Evolutionary conservation across 1,140 invertebrate genomes (phyloP).

Genomic region (Lamellibrachia luymesi): DNA sequence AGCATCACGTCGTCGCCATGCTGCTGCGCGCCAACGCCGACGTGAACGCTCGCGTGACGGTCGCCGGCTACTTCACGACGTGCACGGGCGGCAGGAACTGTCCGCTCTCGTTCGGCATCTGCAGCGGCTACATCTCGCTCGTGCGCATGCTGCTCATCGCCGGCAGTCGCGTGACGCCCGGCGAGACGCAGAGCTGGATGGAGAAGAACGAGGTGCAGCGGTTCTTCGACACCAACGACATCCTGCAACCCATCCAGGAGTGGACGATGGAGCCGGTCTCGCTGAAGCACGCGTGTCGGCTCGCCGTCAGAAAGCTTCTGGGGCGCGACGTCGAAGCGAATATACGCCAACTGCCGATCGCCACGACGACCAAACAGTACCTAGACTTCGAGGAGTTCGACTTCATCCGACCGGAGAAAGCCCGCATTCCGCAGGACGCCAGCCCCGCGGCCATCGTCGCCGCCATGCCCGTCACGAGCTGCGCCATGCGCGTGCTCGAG

Average conservation of each 20-base stretch:
- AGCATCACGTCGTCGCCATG: slow-evolving; percentile 3
- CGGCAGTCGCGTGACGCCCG: background rate
- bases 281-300: slow-evolving; percentile 10
- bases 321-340: background rate
- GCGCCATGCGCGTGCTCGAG: slow-evolving; percentile 5
- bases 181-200: slow-evolving; percentile 9
- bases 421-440: background rate
- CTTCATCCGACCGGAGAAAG: slow-evolving; percentile 9
- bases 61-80: slow-evolving; percentile 24
- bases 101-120: slow-evolving; percentile 23
- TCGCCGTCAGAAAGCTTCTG: background rate
- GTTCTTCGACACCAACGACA: slow-evolving; percentile 15
- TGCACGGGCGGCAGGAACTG: slow-evolving; percentile 24
- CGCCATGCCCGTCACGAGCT: background rate
- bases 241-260: slow-evolving; percentile 12
- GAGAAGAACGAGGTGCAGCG: background rate
- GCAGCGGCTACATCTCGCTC: slow-evolving; percentile 20
- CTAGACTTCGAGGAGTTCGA: slow-evolving; percentile 17
- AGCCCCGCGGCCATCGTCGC: background rate
- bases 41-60: slow-evolving; percentile 9
- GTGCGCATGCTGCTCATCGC: slow-evolving; percentile 23
- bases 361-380: background rate
- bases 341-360: background rate
- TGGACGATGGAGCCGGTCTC: background rate
- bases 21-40: slow-evolving; percentile 20